These are phyloP conservation scores for Trichomalopsis sarcophagae DNA, from an alignment of 1,140 invertebrate genomes.

Conservation along the genomic window DNA sequence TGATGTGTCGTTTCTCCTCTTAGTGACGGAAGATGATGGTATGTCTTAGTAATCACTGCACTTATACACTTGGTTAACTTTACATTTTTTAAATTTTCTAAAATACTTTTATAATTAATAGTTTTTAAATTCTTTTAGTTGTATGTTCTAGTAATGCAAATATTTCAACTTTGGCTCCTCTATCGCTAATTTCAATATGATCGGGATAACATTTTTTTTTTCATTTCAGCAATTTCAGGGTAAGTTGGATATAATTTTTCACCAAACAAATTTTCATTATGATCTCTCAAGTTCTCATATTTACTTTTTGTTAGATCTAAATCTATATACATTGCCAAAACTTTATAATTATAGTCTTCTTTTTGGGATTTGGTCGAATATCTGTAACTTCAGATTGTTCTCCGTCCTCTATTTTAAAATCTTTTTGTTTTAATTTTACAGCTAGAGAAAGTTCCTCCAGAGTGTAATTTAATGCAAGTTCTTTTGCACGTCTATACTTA, in stretches of 20 bases:
- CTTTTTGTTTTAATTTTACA: slow-evolving; percentile 19
- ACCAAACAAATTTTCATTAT: background rate
- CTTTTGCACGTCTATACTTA: background rate
- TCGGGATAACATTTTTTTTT: slow-evolving; percentile 19
- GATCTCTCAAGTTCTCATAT: slow-evolving; percentile 31
- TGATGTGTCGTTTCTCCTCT: too few relatives aligned
- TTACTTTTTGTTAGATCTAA: too few relatives aligned
- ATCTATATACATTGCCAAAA: slow-evolving; percentile 35
- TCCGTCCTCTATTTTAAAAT: background rate
- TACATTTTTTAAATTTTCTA: too few relatives aligned
- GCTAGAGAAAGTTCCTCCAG: background rate
- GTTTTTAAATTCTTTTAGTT: slow-evolving; percentile 5
- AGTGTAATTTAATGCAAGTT: background rate
- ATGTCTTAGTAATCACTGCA: too few relatives aligned
- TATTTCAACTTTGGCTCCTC: background rate
- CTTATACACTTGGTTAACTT: too few relatives aligned
- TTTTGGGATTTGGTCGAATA: slow-evolving; percentile 32
- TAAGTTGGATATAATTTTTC: slow-evolving; percentile 8
- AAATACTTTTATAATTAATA: background rate
- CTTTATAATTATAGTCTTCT: slow-evolving; percentile 4
- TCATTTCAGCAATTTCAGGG: background rate
- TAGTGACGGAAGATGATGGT: too few relatives aligned
- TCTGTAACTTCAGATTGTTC: background rate
- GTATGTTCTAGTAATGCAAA: slow-evolving; percentile 16
- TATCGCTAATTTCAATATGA: slow-evolving; percentile 8